Evolutionary conservation across 2,888 invertebrate genomes (phyloP).

Genomic region (Agrotis exclamationis): DNA sequence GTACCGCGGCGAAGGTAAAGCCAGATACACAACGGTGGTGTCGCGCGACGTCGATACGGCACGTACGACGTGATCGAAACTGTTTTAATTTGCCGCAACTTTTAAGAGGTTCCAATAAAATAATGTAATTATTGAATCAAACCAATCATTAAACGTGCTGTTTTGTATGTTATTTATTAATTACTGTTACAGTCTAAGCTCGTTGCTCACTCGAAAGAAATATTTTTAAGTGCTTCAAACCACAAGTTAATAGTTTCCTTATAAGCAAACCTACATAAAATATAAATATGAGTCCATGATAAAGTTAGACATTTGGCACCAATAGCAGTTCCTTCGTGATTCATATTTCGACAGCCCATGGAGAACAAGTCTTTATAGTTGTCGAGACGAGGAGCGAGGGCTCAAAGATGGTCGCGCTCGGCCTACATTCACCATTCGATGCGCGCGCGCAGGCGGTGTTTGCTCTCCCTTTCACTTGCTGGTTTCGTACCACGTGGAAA

Average conservation of each 20-base stretch:
- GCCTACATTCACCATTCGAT: slow-evolving; percentile 90
- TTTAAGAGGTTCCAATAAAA: slow-evolving; percentile 18
- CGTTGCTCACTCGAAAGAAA: background rate
- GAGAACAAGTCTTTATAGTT: slow-evolving; percentile 81
- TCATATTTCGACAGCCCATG: slow-evolving; percentile 59
- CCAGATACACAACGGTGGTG: slow-evolving; percentile 74
- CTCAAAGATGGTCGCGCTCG: slow-evolving; percentile 88
- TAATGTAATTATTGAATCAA: slow-evolving; percentile 36
- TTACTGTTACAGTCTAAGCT: background rate
- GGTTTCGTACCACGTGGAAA: slow-evolving; percentile 64
- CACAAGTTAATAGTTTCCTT: background rate
- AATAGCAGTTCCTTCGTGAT: background rate
- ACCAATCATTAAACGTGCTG: slow-evolving; percentile 19
- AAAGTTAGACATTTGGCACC: background rate
- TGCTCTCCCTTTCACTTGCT: slow-evolving; percentile 80
- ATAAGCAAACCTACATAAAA: background rate
- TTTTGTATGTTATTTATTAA: background rate
- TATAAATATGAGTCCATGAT: background rate
- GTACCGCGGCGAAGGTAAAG: slow-evolving; percentile 83
- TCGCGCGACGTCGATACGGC: slow-evolving; percentile 63
- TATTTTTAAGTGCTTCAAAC: background rate
- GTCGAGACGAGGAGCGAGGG: slow-evolving; percentile 85
- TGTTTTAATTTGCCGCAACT: slow-evolving; percentile 37
- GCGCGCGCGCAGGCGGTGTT: slow-evolving; percentile 80
- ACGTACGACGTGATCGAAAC: slow-evolving; percentile 62